These are phyloP conservation scores for Albula glossodonta DNA, from an alignment of 2,113 vertebrate genomes.

Conservation along the genomic window DNA sequence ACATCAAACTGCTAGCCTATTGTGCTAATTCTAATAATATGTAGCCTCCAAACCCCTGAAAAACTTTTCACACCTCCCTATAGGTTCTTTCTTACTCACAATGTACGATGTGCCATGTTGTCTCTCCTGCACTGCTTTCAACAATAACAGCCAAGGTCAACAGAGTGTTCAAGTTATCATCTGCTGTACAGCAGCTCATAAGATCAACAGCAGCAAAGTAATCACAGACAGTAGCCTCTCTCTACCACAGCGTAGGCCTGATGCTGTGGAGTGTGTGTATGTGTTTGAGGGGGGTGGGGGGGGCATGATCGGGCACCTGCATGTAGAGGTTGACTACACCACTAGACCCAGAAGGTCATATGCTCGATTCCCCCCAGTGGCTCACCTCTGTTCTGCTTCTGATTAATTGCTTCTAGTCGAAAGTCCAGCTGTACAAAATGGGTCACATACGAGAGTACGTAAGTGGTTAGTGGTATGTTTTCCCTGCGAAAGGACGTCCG, in stretches of 20 bases:
- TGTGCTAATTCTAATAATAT: background rate
- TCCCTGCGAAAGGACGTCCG: background rate
- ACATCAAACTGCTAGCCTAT: background rate
- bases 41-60: background rate
- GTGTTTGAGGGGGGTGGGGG: background rate
- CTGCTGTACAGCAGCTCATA: background rate
- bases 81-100: background rate
- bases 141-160: background rate
- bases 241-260: background rate
- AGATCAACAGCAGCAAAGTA: background rate
- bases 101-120: background rate
- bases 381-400: background rate
- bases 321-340: background rate
- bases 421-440: background rate
- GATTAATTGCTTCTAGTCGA: background rate
- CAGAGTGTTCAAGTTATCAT: background rate
- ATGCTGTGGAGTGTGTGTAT: background rate
- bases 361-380: background rate
- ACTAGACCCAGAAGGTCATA: background rate
- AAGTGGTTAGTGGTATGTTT: too few species aligned
- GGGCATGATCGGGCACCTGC: background rate
- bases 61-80: background rate
- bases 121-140: background rate
- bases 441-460: background rate
- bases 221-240: background rate